These are phyloP conservation scores for Galemys pyrenaicus DNA, from an alignment of 2,113 vertebrate species.

Conservation along the genomic window DNA sequence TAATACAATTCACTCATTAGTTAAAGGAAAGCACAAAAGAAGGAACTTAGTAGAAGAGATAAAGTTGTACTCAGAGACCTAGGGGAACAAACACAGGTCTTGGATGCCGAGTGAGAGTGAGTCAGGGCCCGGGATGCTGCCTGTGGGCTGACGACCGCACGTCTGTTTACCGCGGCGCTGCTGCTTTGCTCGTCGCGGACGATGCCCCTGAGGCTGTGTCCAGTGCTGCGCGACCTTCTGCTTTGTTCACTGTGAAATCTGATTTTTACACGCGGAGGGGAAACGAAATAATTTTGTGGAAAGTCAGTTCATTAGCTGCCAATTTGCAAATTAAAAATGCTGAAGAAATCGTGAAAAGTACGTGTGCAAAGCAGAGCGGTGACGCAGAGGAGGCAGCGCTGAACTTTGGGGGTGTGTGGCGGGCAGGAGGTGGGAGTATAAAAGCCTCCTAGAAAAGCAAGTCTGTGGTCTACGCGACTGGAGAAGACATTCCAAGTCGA, in stretches of 20 bases:
- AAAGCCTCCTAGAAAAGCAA: not conserved
- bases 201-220: not conserved
- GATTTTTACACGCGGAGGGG: not conserved
- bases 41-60: not conserved
- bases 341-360: not conserved
- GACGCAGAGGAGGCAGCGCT: not conserved
- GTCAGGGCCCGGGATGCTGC: too few relatives aligned
- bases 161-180: not conserved
- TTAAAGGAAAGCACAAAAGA: not conserved
- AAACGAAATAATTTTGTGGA: not conserved
- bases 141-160: fast-evolving
- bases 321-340: not conserved
- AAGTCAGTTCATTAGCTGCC: not conserved
- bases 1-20: not conserved
- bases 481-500: not conserved
- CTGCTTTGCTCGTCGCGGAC: not conserved
- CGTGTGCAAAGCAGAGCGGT: not conserved
- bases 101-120: not conserved
- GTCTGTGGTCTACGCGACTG: not conserved
- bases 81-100: fast-evolving
- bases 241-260: not conserved
- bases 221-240: not conserved
- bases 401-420: not conserved
- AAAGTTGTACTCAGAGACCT: not conserved
- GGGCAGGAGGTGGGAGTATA: not conserved